Conservation (phyloP, 1,140 invertebrate species). For the Lerema accius region DNA sequence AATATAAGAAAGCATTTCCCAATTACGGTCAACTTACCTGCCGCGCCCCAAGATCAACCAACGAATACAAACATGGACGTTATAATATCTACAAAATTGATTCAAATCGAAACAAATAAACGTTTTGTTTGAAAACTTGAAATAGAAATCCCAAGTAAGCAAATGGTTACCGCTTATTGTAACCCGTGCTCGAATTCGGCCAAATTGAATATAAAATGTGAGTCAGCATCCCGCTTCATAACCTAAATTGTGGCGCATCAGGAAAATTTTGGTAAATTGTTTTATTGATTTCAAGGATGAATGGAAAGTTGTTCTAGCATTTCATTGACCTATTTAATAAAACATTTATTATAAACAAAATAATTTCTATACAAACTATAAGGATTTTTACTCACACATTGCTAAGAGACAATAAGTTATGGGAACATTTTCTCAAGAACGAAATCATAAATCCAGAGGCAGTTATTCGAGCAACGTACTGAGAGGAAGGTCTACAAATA, state of each 20-base stretch:
- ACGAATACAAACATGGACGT: no score
- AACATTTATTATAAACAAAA: neutral
- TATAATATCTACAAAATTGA: constrained; percentile 38
- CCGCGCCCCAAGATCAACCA: no score
- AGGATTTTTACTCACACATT: no score
- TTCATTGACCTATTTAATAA: neutral
- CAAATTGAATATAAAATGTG: constrained; percentile 28
- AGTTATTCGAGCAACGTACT: neutral
- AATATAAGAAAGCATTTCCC: no score
- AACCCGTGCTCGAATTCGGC: constrained; percentile 6
- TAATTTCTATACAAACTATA: no score
- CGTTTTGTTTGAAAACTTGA: constrained; percentile 35
- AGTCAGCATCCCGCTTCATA: constrained; percentile 5
- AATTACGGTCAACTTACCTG: no score
- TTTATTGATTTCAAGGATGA: neutral
- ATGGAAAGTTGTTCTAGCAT: neutral
- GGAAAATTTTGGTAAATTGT: neutral
- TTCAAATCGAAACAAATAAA: constrained; percentile 37
- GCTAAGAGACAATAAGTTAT: no score
- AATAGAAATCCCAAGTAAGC: constrained; percentile 30
- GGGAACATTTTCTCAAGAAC: no score
- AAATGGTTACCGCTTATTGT: constrained; percentile 24
- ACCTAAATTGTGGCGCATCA: neutral
- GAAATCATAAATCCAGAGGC: no score
- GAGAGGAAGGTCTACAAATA: neutral